A percentile compares a stretch with the other conserved stretches of the same genome.
Conservation (phyloP, 2,888 invertebrate species). For the Piscicola geometra region DNA sequence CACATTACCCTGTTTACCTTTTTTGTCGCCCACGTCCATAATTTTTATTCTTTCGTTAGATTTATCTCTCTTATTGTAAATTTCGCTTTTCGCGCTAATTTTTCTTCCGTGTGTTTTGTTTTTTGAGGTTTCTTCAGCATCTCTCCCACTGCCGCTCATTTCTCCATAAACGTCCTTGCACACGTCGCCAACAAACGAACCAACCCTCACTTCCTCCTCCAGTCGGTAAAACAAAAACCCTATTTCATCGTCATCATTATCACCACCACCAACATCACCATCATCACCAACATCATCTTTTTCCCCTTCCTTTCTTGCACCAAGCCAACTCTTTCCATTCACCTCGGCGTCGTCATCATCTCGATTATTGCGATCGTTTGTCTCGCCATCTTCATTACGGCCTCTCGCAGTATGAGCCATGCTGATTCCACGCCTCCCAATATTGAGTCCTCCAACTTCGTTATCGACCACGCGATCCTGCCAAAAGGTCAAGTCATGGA, state of each 20-base stretch:
- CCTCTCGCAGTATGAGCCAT: too few species aligned
- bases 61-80: not conserved
- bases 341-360: too few species aligned
- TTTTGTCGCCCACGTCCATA: not conserved
- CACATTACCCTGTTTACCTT: slow-evolving; percentile 10
- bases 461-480: too few species aligned
- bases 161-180: not conserved
- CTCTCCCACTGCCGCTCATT: not conserved
- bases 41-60: not conserved
- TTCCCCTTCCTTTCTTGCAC: too few species aligned
- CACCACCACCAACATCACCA: not conserved
- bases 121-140: not conserved
- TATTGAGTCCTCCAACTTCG: too few species aligned
- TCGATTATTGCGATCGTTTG: too few species aligned
- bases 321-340: too few species aligned
- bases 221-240: not conserved
- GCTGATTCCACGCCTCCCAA: too few species aligned
- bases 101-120: not conserved
- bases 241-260: not conserved
- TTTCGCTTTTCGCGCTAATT: not conserved
- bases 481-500: too few species aligned
- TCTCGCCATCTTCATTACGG: too few species aligned
- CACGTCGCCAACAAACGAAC: slow-evolving; percentile 4
- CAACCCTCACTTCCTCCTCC: not conserved
- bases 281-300: slow-evolving; percentile 9